Evolutionary conservation across 2,888 invertebrate genomes (phyloP).

Genomic region (Dicranocentrus wangi): DNA sequence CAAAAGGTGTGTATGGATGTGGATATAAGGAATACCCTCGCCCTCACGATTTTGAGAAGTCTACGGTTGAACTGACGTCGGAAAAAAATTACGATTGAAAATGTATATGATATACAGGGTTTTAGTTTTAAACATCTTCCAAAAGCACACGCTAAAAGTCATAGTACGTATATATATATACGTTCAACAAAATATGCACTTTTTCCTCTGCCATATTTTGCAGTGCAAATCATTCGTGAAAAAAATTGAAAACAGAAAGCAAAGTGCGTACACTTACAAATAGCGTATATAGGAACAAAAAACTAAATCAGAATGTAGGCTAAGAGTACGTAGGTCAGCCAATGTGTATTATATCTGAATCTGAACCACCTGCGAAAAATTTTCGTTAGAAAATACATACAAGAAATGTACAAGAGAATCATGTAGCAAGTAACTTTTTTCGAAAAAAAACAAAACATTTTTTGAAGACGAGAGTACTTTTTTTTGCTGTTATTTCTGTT

Average conservation of each 20-base stretch:
- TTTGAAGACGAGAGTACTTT: no score
- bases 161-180: background rate
- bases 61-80: constrained; percentile 11
- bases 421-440: no score
- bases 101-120: background rate
- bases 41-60: no score
- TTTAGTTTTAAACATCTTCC: background rate
- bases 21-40: no score
- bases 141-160: no score
- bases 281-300: background rate
- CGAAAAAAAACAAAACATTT: no score
- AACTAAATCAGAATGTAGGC: constrained; percentile 12
- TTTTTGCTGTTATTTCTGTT: no score
- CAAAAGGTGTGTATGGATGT: no score
- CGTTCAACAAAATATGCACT: background rate
- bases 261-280: background rate
- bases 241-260: constrained; percentile 10
- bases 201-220: background rate
- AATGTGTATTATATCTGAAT: background rate
- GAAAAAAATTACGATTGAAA: constrained; percentile 16
- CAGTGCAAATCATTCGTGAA: background rate
- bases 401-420: no score
- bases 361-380: no score
- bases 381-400: no score
- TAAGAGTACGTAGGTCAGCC: constrained; percentile 13